phyloP scores from a whole-genome alignment of 2,113 vertebrate species.

The Tyto alba region DNA sequence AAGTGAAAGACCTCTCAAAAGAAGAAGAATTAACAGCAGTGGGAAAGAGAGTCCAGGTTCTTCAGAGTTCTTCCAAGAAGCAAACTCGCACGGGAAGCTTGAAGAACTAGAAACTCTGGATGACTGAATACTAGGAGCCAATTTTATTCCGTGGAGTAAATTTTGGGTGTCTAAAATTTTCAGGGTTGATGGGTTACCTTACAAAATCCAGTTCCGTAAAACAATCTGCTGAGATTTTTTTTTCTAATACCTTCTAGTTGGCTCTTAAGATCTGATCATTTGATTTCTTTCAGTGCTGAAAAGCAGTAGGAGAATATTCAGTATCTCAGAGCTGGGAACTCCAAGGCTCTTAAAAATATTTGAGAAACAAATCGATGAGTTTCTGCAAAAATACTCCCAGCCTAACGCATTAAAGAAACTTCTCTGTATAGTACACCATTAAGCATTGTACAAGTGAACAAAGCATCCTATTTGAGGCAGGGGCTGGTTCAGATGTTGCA shows the following conservation, averaged over 20 bases:
- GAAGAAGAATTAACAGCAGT: constrained; percentile 74
- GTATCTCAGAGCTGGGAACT: neutral
- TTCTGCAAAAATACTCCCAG: neutral
- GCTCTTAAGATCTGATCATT: constrained; percentile 30
- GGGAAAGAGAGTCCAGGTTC: constrained; percentile 73
- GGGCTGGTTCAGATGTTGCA: neutral
- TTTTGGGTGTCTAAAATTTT: constrained; percentile 74
- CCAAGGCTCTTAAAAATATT: neutral
- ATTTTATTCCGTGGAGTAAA: constrained; percentile 67
- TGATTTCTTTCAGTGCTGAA: constrained; percentile 7
- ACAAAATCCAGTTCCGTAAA: constrained; percentile 51
- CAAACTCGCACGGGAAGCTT: constrained; percentile 66
- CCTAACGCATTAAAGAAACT: neutral
- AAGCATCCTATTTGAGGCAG: neutral
- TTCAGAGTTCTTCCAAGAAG: constrained; percentile 72
- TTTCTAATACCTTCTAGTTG: constrained; percentile 15
- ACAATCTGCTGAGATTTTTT: constrained; percentile 24
- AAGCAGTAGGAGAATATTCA: constrained; percentile 17
- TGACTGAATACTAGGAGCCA: constrained; percentile 65
- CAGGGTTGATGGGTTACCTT: constrained; percentile 80
- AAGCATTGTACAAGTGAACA: neutral
- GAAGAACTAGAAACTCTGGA: constrained; percentile 69
- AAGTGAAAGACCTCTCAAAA: constrained; percentile 76
- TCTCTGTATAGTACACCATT: neutral
- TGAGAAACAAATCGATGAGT: neutral